phyloP scores from a whole-genome alignment of 2,888 invertebrate species.

The Lithophane semibrunnea region DNA sequence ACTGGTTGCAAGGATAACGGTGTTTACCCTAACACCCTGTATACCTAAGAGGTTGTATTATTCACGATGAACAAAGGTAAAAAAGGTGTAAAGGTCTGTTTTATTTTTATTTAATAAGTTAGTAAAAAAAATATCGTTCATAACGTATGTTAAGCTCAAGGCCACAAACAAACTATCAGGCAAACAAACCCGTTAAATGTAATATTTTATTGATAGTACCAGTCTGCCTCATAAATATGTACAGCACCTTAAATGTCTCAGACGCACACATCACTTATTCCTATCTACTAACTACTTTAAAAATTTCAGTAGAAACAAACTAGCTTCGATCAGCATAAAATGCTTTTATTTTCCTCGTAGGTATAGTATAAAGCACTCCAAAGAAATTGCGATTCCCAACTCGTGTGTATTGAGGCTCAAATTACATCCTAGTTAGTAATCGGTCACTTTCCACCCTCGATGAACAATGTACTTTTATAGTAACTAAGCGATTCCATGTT shows the following conservation, averaged over 20 bases:
- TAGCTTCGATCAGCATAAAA: conserved; percentile 1
- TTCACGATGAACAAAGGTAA: background rate
- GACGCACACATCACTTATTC: conserved; percentile 21
- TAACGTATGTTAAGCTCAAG: background rate
- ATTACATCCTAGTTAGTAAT: too few relatives aligned
- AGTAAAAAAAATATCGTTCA: background rate
- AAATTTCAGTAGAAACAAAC: conserved; percentile 4
- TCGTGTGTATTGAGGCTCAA: too few relatives aligned
- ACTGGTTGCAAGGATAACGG: too few relatives aligned
- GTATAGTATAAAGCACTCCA: too few relatives aligned
- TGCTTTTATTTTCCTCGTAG: background rate
- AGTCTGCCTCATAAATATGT: conserved; percentile 17
- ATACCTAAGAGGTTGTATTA: background rate
- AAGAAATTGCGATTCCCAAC: too few relatives aligned
- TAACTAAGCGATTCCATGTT: background rate
- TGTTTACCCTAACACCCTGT: too few relatives aligned
- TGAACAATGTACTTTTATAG: background rate
- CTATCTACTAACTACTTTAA: conserved; percentile 8
- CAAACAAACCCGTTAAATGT: conserved; percentile 10
- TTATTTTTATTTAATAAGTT: background rate
- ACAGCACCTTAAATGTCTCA: background rate
- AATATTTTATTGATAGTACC: conserved; percentile 20
- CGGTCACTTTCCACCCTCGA: too few relatives aligned
- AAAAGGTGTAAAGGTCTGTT: background rate
- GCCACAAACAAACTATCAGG: background rate